Percentiles rank a stretch among this genome's conserved stretches.
Conservation (phyloP, 2,797 vertebrate genomes). For the Galagoides demidoff region DNA sequence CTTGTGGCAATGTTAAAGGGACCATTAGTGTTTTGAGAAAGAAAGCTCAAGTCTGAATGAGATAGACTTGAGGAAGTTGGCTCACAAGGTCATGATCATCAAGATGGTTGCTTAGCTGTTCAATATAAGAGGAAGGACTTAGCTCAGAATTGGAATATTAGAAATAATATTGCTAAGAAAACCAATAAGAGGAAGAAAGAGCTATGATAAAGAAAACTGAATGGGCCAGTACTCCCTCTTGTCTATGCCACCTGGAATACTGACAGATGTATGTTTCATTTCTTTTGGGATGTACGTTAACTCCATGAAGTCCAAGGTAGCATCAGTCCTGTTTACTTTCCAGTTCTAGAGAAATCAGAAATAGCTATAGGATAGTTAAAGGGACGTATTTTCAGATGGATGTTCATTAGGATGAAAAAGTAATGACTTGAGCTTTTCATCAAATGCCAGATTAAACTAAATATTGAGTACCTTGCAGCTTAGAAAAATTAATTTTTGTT, state of each 20-base stretch:
- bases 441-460: slow-evolving; percentile 29
- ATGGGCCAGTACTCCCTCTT: background rate
- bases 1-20: background rate
- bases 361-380: background rate
- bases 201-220: background rate
- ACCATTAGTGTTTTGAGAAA: background rate
- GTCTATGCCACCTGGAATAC: background rate
- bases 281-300: background rate
- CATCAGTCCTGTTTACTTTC: background rate
- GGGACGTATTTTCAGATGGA: slow-evolving; percentile 14
- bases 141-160: background rate
- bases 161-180: slow-evolving; percentile 36
- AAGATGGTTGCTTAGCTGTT: slow-evolving; percentile 4
- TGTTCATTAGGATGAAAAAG: slow-evolving; percentile 42
- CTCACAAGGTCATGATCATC: background rate
- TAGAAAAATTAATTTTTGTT: slow-evolving; percentile 57
- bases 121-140: background rate
- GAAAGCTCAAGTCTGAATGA: background rate
- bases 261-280: background rate
- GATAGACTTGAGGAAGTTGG: slow-evolving; percentile 17
- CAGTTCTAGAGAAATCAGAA: background rate
- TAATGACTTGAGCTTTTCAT: slow-evolving; percentile 35
- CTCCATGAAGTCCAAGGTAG: background rate
- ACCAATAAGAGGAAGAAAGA: background rate
- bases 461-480: slow-evolving; percentile 31